phyloP scores from a whole-genome alignment of 2,888 invertebrate species.

The Cactoblastis cactorum region DNA sequence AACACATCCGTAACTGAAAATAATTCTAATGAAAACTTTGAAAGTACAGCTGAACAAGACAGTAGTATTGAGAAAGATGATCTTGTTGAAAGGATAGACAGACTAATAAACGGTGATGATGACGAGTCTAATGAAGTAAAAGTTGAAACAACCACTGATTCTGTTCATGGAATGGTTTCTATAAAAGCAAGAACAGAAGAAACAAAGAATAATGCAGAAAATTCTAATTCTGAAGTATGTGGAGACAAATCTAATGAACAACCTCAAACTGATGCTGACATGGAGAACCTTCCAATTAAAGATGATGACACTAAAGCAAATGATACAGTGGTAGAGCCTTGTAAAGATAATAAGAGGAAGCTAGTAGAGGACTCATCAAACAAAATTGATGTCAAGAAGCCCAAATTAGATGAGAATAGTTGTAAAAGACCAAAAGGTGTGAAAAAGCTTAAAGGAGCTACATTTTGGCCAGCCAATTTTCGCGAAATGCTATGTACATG shows the following conservation, averaged over 20 bases:
- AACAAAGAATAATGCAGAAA: not conserved
- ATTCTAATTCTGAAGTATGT: constrained; percentile 1
- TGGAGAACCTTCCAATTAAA: not conserved
- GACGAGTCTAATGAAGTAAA: constrained; percentile 10
- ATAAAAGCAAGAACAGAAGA: not conserved
- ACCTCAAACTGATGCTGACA: constrained; percentile 15
- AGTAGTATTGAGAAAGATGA: constrained; percentile 17
- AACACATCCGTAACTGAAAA: not conserved
- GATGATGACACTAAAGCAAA: constrained; percentile 4
- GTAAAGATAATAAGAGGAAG: constrained; percentile 53
- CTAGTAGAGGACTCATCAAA: constrained; percentile 35
- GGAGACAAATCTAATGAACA: constrained; percentile 16
- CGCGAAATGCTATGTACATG: constrained; percentile 87
- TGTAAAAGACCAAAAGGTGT: constrained; percentile 53
- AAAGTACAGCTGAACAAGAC: constrained; percentile 23
- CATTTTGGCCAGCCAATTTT: constrained; percentile 89
- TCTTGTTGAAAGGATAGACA: constrained; percentile 33
- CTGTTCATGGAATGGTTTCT: not conserved
- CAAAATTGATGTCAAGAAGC: constrained; percentile 42
- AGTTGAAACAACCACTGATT: not conserved
- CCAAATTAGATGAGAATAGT: constrained; percentile 37
- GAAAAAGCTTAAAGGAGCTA: constrained; percentile 75
- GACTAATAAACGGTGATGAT: constrained; percentile 13
- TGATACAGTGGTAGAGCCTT: constrained; percentile 15
- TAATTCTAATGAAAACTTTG: constrained; percentile 11